phyloP scores from a whole-genome alignment of 2,113 vertebrate genomes.

The Paramormyrops kingsleyae region DNA sequence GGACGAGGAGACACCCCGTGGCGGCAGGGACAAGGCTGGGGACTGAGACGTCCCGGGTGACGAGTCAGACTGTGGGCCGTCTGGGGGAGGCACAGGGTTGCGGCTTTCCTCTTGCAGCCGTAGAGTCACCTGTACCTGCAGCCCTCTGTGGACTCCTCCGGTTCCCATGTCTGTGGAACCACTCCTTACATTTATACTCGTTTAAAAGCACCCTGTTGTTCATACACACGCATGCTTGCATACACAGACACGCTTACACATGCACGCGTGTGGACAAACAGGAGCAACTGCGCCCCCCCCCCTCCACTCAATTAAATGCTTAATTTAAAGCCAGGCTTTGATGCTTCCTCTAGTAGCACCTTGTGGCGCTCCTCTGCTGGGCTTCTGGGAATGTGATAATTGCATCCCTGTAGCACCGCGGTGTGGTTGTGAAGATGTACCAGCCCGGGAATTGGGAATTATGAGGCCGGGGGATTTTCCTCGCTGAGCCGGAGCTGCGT shows the following conservation, averaged over 20 bases:
- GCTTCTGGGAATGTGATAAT: constrained; percentile 54
- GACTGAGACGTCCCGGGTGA: neutral
- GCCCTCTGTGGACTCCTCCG: constrained; percentile 35
- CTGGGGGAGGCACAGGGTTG: constrained; percentile 20
- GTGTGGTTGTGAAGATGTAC: constrained; percentile 39
- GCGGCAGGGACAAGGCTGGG: neutral
- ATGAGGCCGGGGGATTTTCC: constrained; percentile 31
- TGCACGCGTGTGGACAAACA: constrained; percentile 16
- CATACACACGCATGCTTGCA: neutral
- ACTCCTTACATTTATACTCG: constrained; percentile 42
- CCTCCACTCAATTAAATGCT: constrained; percentile 53
- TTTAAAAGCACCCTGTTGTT: constrained; percentile 5
- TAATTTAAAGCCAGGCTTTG: constrained; percentile 59
- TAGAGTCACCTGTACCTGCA: constrained; percentile 42
- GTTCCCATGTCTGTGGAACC: constrained; percentile 35
- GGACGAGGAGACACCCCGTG: constrained; percentile 2
- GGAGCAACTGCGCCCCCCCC: neutral
- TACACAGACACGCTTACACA: constrained; percentile 9
- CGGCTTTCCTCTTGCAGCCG: constrained; percentile 32
- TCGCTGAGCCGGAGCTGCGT: constrained; percentile 31
- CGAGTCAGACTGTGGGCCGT: constrained; percentile 36
- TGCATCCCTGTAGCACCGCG: constrained; percentile 53
- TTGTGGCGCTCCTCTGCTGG: constrained; percentile 46
- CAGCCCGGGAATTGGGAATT: constrained; percentile 38
- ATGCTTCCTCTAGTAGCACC: constrained; percentile 55